Evolutionary conservation across 37 sponge, comb jelly and placozoan genomes (phyloP).

Genomic region (Agelas oroides): DNA sequence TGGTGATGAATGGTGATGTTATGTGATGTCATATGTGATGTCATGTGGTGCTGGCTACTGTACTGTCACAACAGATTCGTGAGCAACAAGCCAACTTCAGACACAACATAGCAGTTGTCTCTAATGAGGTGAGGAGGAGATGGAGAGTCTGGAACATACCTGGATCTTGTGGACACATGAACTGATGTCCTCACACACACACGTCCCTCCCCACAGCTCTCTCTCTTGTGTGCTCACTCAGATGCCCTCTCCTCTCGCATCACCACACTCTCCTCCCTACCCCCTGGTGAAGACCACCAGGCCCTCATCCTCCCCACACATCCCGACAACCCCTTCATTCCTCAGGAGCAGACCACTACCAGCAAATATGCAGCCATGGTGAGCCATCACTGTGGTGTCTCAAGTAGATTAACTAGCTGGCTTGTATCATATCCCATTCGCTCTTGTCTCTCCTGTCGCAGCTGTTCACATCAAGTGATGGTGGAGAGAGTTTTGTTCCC

Average conservation of each 20-base stretch:
- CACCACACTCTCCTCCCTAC: constrained; percentile 12
- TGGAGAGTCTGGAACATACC: no score
- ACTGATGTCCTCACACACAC: neutral
- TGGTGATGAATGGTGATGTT: no score
- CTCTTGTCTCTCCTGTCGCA: no score
- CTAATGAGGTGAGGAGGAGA: constrained; percentile 51
- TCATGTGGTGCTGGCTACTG: no score
- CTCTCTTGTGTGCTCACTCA: constrained; percentile 41
- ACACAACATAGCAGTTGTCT: constrained; percentile 51
- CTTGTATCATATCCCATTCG: no score
- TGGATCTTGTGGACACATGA: no score
- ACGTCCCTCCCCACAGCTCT: constrained; percentile 49
- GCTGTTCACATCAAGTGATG: constrained; percentile 52
- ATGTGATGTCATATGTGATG: no score
- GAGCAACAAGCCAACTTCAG: constrained; percentile 29
- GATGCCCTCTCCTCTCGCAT: neutral
- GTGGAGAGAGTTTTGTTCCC: constrained; percentile 57
- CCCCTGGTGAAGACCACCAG: constrained; percentile 3
- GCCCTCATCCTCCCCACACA: constrained; percentile 51
- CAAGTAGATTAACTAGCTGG: no score
- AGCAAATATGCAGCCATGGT: constrained; percentile 82
- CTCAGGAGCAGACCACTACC: constrained; percentile 65
- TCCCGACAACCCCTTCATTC: constrained; percentile 67
- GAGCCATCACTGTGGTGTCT: neutral
- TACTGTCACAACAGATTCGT: no score